Percentiles rank a stretch among this genome's conserved stretches.
These are phyloP conservation scores for Phocides pigmalion DNA, from an alignment of 1,140 invertebrate species.

Conservation along the genomic window DNA sequence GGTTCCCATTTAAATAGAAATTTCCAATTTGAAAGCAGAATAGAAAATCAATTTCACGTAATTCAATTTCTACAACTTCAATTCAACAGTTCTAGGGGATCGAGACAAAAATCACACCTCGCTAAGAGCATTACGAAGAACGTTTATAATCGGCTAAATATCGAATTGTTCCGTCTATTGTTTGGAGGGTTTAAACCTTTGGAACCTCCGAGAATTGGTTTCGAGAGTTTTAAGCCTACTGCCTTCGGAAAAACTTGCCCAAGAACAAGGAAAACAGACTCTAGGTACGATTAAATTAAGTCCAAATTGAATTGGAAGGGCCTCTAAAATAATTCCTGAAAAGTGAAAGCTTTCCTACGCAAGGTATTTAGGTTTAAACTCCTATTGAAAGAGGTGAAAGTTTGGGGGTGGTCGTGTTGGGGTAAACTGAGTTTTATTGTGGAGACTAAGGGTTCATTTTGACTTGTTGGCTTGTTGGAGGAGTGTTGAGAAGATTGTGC, in stretches of 20 bases:
- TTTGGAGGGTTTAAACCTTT: constrained; percentile 73
- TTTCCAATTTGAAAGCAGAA: not conserved
- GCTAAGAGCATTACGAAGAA: constrained; percentile 76
- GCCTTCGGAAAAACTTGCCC: constrained; percentile 66
- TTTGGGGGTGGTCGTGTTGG: constrained; percentile 54
- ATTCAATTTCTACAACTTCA: constrained; percentile 8
- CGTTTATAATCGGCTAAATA: constrained; percentile 83
- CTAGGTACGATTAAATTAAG: constrained; percentile 45
- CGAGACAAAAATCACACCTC: constrained; percentile 73
- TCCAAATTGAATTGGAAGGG: constrained; percentile 44
- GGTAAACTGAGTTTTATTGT: constrained; percentile 47
- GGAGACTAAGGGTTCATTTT: constrained; percentile 49
- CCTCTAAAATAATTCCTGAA: constrained; percentile 77
- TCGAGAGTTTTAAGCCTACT: constrained; percentile 79
- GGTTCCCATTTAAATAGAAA: too few relatives aligned
- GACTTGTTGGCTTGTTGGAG: constrained; percentile 36
- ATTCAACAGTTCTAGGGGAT: constrained; percentile 18
- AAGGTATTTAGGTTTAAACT: constrained; percentile 84
- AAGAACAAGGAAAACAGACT: constrained; percentile 42
- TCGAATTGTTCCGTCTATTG: constrained; percentile 82
- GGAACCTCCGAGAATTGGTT: constrained; percentile 77
- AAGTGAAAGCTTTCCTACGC: constrained; percentile 82
- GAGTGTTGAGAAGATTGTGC: constrained; percentile 78
- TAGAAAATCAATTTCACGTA: constrained; percentile 2
- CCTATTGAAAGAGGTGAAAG: constrained; percentile 83